These are phyloP conservation scores for Myopa testacea DNA, from an alignment of 2,888 invertebrate genomes.

Conservation along the genomic window DNA sequence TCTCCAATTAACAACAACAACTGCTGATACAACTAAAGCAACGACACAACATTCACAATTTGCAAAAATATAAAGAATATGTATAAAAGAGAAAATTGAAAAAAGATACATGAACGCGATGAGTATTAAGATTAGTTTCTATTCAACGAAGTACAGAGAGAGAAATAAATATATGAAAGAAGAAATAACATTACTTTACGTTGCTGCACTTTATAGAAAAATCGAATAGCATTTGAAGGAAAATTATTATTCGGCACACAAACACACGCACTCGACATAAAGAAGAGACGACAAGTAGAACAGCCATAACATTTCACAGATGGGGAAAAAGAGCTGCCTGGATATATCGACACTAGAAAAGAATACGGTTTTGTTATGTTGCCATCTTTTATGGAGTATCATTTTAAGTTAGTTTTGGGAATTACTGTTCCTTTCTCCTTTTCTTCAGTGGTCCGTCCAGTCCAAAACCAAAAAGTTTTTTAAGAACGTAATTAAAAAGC, in stretches of 20 bases:
- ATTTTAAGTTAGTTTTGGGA: too few relatives aligned
- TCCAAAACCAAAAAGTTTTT: too few relatives aligned
- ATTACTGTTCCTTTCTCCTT: too few relatives aligned
- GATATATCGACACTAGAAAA: neutral
- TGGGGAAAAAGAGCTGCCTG: neutral
- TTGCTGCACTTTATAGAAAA: slow-evolving; percentile 8
- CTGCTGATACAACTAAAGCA: slow-evolving; percentile 18
- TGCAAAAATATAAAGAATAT: neutral
- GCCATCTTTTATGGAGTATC: neutral
- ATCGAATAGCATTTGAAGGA: slow-evolving; percentile 6
- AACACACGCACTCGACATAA: neutral
- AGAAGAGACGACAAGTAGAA: neutral
- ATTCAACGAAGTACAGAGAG: neutral
- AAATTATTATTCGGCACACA: slow-evolving; percentile 24
- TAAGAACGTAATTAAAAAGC: too few relatives aligned
- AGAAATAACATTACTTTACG: neutral
- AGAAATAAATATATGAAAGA: neutral
- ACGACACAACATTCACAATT: slow-evolving; percentile 19
- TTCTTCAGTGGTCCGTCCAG: too few relatives aligned
- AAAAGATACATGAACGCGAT: neutral
- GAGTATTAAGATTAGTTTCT: neutral
- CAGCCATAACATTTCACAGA: neutral
- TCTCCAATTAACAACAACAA: slow-evolving; percentile 31
- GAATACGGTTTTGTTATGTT: neutral
- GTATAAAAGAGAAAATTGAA: neutral